phyloP scores from a whole-genome alignment of 2,888 invertebrate genomes.

The Coleophora flavipennella region DNA sequence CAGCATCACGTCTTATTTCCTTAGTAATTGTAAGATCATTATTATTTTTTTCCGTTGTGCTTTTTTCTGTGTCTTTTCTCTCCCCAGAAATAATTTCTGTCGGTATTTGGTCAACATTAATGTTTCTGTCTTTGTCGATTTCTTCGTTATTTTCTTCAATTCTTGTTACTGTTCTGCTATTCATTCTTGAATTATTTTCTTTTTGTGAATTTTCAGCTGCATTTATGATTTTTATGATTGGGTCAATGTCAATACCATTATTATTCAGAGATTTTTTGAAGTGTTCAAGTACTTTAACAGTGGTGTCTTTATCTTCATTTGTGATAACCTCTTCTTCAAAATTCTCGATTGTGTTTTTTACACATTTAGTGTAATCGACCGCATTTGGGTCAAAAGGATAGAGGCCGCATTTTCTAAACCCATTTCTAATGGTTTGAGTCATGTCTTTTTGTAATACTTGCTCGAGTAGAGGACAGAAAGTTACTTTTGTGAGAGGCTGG shows the following conservation, averaged over 20 bases:
- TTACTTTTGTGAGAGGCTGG: constrained; percentile 1
- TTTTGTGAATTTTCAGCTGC: not conserved
- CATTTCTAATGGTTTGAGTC: constrained; percentile 3
- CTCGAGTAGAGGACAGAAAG: constrained; percentile 7
- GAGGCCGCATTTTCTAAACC: constrained; percentile 5
- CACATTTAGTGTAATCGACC: constrained; percentile 7
- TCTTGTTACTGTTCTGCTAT: not conserved
- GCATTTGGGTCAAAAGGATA: constrained; percentile 3
- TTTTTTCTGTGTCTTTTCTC: too few relatives aligned
- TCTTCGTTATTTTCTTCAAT: not conserved
- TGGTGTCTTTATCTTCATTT: not conserved
- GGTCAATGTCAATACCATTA: not conserved
- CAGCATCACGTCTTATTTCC: too few relatives aligned
- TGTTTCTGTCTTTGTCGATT: not conserved
- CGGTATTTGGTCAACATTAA: too few relatives aligned
- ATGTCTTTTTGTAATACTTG: constrained; percentile 1
- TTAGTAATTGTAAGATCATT: too few relatives aligned
- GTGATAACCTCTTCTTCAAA: not conserved
- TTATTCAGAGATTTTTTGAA: not conserved
- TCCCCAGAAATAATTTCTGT: too few relatives aligned
- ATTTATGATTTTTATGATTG: not conserved
- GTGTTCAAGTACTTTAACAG: not conserved
- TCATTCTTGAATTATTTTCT: not conserved
- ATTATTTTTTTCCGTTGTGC: too few relatives aligned
- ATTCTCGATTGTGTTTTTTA: not conserved